Evolutionary conservation across 2,888 invertebrate species (phyloP).

Genomic region (Cremastinae sp.): DNA sequence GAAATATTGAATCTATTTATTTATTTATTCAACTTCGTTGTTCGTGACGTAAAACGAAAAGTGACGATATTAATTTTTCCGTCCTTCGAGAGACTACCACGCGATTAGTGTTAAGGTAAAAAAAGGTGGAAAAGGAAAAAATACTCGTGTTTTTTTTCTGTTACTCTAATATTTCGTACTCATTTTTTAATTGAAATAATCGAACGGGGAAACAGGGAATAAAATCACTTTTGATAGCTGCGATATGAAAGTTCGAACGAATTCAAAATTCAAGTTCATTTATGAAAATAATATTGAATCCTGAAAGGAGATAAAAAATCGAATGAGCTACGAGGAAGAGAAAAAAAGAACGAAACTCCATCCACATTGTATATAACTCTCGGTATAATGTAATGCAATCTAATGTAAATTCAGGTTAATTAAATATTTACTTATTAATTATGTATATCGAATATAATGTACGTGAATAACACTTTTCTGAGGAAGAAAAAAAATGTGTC

Average conservation of each 20-base stretch:
- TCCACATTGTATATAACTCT: constrained; percentile 72
- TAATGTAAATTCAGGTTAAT: constrained; percentile 68
- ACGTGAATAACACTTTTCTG: constrained; percentile 60
- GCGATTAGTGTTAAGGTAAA: constrained; percentile 49
- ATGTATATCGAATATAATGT: constrained; percentile 66
- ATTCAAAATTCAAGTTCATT: constrained; percentile 31
- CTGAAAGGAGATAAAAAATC: constrained; percentile 62
- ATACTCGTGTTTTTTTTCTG: constrained; percentile 29
- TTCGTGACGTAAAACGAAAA: too few species aligned
- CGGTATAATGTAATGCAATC: constrained; percentile 58
- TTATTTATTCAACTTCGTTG: too few species aligned
- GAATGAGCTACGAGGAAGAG: constrained; percentile 61
- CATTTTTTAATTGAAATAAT: constrained; percentile 68
- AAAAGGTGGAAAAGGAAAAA: constrained; percentile 8
- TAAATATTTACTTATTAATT: constrained; percentile 66
- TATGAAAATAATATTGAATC: constrained; percentile 63
- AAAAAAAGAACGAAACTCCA: constrained; percentile 63
- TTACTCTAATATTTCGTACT: constrained; percentile 74
- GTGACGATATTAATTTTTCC: constrained; percentile 61
- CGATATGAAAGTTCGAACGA: constrained; percentile 59
- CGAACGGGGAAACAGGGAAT: constrained; percentile 45
- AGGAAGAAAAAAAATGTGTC: constrained; percentile 7
- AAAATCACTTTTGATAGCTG: constrained; percentile 20
- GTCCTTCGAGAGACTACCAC: constrained; percentile 58
- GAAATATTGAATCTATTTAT: too few species aligned